Evolutionary conservation across 53 echinoderm and acorn worm genomes (phyloP).

Genomic region (Hippasteria phrygiana): DNA sequence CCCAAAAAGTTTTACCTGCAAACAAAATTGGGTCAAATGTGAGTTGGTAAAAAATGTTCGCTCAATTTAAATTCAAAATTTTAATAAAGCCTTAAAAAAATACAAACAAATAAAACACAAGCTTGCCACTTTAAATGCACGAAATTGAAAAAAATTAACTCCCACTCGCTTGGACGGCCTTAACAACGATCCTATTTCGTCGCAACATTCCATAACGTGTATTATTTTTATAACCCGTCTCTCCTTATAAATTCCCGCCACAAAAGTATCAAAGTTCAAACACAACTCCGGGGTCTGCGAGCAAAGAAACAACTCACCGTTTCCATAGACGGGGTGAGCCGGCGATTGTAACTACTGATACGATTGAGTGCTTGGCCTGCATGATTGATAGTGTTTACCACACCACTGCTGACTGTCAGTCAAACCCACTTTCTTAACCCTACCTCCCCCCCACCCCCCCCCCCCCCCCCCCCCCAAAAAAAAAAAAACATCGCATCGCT

Average conservation of each 20-base stretch:
- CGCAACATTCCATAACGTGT: conserved; percentile 9
- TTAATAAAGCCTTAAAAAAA: no score
- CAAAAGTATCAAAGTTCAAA: conserved; percentile 38
- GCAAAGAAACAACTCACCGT: not conserved
- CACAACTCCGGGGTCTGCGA: not conserved
- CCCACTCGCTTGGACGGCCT: not conserved
- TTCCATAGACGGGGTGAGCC: not conserved
- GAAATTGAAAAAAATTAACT: not conserved
- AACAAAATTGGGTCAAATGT: no score
- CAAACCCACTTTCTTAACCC: conserved; percentile 7
- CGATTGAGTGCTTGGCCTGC: not conserved
- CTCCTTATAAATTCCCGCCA: not conserved
- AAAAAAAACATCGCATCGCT: no score
- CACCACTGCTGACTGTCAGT: conserved; percentile 6
- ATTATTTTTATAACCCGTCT: not conserved
- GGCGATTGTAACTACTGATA: conserved; percentile 5
- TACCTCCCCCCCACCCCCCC: not conserved
- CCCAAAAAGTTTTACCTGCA: no score
- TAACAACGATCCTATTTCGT: not conserved
- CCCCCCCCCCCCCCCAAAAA: no score
- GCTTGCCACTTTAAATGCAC: not conserved
- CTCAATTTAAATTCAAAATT: no score
- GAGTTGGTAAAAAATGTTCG: no score
- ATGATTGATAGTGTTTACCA: conserved; percentile 46
- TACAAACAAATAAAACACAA: no score